Evolutionary conservation across 2,888 invertebrate genomes (phyloP).

Genomic region (Liodrosophila aerea): DNA sequence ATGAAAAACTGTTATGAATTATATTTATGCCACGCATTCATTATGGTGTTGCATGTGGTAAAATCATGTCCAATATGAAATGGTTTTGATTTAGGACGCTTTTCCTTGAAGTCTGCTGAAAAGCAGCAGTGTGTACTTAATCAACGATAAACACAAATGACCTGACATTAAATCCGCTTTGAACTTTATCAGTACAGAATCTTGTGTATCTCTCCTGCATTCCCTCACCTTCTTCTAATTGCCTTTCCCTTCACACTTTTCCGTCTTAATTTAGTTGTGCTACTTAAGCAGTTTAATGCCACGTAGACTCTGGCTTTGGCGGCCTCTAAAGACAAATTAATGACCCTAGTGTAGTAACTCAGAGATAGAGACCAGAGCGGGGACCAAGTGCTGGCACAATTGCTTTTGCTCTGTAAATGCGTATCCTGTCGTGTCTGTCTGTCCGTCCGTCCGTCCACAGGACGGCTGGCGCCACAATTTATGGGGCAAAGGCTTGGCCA

Average conservation of each 20-base stretch:
- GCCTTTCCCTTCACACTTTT: conserved; percentile 43
- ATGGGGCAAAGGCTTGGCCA: conserved; percentile 61
- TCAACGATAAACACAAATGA: conserved; percentile 26
- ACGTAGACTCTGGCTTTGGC: conserved; percentile 26
- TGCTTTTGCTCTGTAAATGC: conserved; percentile 30
- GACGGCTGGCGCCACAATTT: conserved; percentile 56
- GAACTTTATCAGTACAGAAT: conserved; percentile 44
- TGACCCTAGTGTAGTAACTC: conserved; percentile 49
- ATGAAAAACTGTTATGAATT: conserved; percentile 24
- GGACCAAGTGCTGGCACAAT: conserved; percentile 23
- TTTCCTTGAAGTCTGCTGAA: neutral
- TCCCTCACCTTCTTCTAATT: conserved; percentile 46
- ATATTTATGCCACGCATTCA: conserved; percentile 39
- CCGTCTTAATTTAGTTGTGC: conserved; percentile 69
- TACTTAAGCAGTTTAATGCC: conserved; percentile 72
- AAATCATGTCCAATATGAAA: conserved; percentile 8
- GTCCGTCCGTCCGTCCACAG: conserved; percentile 5
- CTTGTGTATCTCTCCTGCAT: conserved; percentile 6
- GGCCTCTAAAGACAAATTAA: conserved; percentile 68
- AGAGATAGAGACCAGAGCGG: neutral
- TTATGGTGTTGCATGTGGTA: conserved; percentile 27
- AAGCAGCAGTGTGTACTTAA: conserved; percentile 2
- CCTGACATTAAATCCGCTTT: conserved; percentile 38
- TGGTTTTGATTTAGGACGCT: conserved; percentile 11
- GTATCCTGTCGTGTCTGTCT: conserved; percentile 46